Base-by-base conservation (phyloP, 1,140 invertebrate genomes). In the Pseudachorutes palmiensis region DNA sequence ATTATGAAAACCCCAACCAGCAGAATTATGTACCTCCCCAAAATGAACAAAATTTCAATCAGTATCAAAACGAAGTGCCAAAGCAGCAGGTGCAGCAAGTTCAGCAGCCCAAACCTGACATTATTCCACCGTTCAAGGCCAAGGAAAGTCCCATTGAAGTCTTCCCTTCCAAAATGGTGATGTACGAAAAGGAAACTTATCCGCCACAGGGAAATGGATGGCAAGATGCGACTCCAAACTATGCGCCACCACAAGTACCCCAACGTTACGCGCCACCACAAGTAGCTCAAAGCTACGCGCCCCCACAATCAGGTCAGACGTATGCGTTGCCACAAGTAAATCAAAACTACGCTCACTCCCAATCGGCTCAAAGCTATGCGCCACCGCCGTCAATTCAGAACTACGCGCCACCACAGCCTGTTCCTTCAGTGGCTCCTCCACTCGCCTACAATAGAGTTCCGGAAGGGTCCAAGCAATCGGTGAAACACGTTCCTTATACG, bases 401-500 rank as follows among this genome's bases (percentile, higher is more conserved):
- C 36, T 45, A 45, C 19, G 36, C 36, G 9, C 36, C 36, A 45
- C 36, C 36, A 45, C 36, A 45, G 36, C 36, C 9, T 12, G 19
- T 12, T 45, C 19, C 9, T 45, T n/a, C n/a, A n/a, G n/a, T n/a
- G n/a, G 36, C 36, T 45, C 36, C 36, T 9, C 19, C 36, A 45
- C 36, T 12, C 9, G 9, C 9, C 19, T 12, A 45, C 9, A 12
- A 45, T 19, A 45, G 19, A 45, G 36, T 9, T 55, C 51, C 36
- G 19, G 66, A 22, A 55, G 29, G 33, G 1, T 22, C 16, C 1
- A 24, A 32, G 24, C 5, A 29, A 64, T 29, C 12, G 22, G 2
- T n/a, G 9, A 51, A 48, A 5, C 51, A 64, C 24, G 58, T 71
- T 14, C 70, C 70, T 30, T 19, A 63, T 2, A 66, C 68, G 32